Conservation (phyloP, 2,888 invertebrate genomes). For the Eupelmus urozonus region DNA sequence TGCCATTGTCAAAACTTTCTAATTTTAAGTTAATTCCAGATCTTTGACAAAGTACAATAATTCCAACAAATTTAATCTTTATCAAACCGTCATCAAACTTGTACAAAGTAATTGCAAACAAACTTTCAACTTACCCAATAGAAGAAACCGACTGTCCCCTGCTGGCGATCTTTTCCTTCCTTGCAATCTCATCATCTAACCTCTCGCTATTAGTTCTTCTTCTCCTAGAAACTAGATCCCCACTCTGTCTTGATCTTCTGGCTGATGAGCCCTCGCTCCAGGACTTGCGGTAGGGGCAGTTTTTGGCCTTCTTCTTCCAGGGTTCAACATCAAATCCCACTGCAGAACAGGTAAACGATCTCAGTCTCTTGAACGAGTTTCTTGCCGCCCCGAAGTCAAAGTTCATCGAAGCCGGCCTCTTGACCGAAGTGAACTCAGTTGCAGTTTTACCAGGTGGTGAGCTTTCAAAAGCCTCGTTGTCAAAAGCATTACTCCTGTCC, state of each 20-base stretch:
- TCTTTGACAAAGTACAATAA: neutral
- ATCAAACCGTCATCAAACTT: no score
- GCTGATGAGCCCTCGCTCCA: conserved; percentile 50
- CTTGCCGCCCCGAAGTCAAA: conserved; percentile 40
- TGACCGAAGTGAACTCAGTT: conserved; percentile 27
- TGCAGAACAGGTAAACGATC: conserved; percentile 60
- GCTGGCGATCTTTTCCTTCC: conserved; percentile 7
- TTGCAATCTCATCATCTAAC: neutral
- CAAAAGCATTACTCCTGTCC: conserved; percentile 37
- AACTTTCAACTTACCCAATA: conserved; percentile 37
- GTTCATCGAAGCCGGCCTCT: conserved; percentile 38
- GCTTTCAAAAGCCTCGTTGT: conserved; percentile 56
- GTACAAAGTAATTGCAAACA: no score
- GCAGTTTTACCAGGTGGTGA: conserved; percentile 46
- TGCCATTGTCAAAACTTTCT: no score
- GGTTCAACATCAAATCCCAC: conserved; percentile 45
- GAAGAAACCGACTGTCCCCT: conserved; percentile 22
- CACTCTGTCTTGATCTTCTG: conserved; percentile 2
- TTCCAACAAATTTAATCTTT: no score
- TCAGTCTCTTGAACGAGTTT: conserved; percentile 57
- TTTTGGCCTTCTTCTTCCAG: conserved; percentile 38
- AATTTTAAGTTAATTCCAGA: neutral
- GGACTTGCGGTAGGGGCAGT: conserved; percentile 46
- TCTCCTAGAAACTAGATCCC: conserved; percentile 19
- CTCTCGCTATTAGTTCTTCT: conserved; percentile 40